Percentiles rank a stretch among this genome's conserved stretches.
Conservation (phyloP, 1,140 invertebrate species). For the Tetragnatha versicolor region DNA sequence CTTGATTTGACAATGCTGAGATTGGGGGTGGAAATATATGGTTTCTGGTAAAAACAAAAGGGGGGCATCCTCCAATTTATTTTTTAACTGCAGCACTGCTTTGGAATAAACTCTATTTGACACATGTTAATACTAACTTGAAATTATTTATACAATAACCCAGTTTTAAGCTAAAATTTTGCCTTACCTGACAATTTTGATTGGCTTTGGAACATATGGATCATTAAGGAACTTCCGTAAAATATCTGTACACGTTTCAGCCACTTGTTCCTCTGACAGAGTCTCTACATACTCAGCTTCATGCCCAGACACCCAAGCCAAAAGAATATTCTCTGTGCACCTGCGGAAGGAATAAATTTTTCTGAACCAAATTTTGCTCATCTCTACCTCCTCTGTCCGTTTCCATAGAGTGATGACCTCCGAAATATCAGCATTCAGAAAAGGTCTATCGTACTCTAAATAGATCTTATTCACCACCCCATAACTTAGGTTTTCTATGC, state of each 20-base stretch:
- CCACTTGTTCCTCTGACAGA: slow-evolving; percentile 75
- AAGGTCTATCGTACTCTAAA: slow-evolving; percentile 84
- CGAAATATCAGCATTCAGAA: slow-evolving; percentile 80
- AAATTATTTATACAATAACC: too few species aligned
- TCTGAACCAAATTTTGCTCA: slow-evolving; percentile 74
- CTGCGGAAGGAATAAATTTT: slow-evolving; percentile 95
- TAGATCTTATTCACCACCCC: slow-evolving; percentile 94
- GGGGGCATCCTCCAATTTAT: too few species aligned
- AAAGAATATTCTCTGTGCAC: slow-evolving; percentile 63
- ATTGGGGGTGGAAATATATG: too few species aligned
- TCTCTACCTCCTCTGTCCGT: slow-evolving; percentile 63
- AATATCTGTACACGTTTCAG: slow-evolving; percentile 72
- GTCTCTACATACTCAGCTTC: slow-evolving; percentile 82
- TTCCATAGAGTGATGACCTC: slow-evolving; percentile 87
- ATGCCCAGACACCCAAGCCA: slow-evolving; percentile 77
- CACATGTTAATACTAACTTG: too few species aligned
- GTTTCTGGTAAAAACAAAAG: too few species aligned
- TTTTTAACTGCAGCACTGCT: too few species aligned
- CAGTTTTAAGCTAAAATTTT: too few species aligned
- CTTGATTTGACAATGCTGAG: too few species aligned
- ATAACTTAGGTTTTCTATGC: slow-evolving; percentile 85
- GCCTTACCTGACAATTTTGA: slow-evolving; percentile 54
- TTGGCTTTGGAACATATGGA: slow-evolving; percentile 56
- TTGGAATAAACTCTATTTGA: too few species aligned
- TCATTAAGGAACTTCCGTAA: slow-evolving; percentile 56